These are phyloP conservation scores for Holacanthella duospinosa DNA, from an alignment of 2,888 invertebrate species.

Conservation along the genomic window DNA sequence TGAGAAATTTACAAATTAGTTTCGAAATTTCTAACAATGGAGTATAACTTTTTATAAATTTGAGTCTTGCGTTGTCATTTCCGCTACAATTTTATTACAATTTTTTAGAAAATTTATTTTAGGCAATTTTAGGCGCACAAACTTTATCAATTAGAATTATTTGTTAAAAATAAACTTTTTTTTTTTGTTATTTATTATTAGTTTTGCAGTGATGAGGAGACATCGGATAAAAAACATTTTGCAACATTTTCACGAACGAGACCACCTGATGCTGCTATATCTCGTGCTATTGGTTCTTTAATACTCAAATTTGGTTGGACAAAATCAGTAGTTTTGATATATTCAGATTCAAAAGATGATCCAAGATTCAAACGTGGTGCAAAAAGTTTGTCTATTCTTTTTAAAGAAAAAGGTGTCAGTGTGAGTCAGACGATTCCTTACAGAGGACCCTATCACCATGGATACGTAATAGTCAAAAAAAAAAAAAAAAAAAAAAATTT, in stretches of 20 bases:
- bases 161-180: no score
- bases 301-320: slow-evolving; percentile 79
- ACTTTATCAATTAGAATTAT: no score
- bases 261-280: slow-evolving; percentile 87
- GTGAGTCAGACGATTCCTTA: slow-evolving; percentile 43
- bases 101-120: no score
- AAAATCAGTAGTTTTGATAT: slow-evolving; percentile 36
- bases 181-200: slow-evolving; percentile 46
- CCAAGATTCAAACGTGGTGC: slow-evolving; percentile 32
- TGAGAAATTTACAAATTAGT: no score
- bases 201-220: slow-evolving; percentile 83
- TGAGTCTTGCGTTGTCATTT: no score
- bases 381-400: slow-evolving; percentile 32
- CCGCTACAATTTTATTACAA: no score
- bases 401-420: slow-evolving; percentile 25
- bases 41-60: no score
- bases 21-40: no score
- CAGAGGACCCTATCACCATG: slow-evolving; percentile 67
- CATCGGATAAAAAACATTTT: slow-evolving; percentile 75
- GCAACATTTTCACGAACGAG: slow-evolving; percentile 84
- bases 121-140: no score
- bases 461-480: no score
- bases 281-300: slow-evolving; percentile 79
- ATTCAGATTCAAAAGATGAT: slow-evolving; percentile 32
- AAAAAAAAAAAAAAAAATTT: no score